phyloP scores from a whole-genome alignment of 2,113 vertebrate genomes.

The Mystacornis crossleyi region DNA sequence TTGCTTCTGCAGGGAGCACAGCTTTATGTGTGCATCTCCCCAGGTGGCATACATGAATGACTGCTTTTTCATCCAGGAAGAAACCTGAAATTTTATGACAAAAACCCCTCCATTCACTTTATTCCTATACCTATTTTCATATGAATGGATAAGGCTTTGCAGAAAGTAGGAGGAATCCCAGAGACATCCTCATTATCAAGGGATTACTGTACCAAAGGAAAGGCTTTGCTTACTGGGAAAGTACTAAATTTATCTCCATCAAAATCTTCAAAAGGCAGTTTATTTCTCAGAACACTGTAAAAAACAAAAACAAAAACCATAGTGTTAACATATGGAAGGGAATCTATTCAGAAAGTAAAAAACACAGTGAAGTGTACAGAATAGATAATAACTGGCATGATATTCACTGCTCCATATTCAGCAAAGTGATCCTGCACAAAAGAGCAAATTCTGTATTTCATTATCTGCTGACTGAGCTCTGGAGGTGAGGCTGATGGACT shows the following conservation, averaged over 20 bases:
- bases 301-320: neutral
- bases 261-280: slow-evolving; percentile 72
- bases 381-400: neutral
- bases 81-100: neutral
- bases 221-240: slow-evolving; percentile 74
- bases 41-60: neutral
- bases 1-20: slow-evolving; percentile 11
- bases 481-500: neutral
- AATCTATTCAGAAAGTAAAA: neutral
- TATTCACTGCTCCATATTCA: neutral
- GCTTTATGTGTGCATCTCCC: neutral
- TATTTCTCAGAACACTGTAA: slow-evolving; percentile 61
- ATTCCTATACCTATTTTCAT: neutral
- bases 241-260: slow-evolving; percentile 79
- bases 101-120: neutral
- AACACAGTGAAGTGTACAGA: neutral
- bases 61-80: slow-evolving; percentile 1
- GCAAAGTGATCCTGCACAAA: neutral
- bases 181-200: neutral
- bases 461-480: neutral
- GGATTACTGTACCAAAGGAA: slow-evolving; percentile 2
- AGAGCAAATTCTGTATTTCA: neutral
- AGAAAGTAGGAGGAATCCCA: neutral
- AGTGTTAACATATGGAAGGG: neutral
- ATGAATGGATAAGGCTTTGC: slow-evolving; percentile 11